Percentiles rank a stretch among this genome's conserved stretches.
Evolutionary conservation across 2,113 vertebrate species (phyloP).

Genomic region (Macquaria australasica): DNA sequence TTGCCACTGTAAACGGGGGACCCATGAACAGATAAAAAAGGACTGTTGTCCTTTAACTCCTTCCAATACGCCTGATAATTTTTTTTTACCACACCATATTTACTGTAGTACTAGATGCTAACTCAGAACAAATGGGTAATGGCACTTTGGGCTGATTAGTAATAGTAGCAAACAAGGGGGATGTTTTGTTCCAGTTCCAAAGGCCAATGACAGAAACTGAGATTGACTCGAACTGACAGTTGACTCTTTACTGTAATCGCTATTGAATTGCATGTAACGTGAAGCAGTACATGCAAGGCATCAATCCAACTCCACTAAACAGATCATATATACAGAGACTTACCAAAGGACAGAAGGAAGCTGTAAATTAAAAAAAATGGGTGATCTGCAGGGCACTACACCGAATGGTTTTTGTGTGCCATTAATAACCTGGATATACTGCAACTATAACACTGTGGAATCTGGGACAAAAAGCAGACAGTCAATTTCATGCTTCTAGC

Average conservation of each 20-base stretch:
- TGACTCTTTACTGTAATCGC: conserved; percentile 11
- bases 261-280: background rate
- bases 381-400: background rate
- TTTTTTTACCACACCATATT: conserved; percentile 18
- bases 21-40: background rate
- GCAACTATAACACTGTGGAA: conserved; percentile 36
- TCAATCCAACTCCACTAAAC: conserved; percentile 15
- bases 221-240: conserved; percentile 19
- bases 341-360: conserved; percentile 11
- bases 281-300: background rate
- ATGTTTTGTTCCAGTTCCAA: conserved; percentile 1
- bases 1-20: background rate
- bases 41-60: background rate
- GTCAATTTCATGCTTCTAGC: conserved; percentile 60
- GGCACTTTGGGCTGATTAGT: background rate
- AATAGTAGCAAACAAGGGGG: background rate
- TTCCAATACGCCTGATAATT: background rate
- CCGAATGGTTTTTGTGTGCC: conserved; percentile 3
- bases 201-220: background rate
- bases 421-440: conserved; percentile 8
- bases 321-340: background rate
- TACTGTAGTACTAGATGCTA: conserved; percentile 1
- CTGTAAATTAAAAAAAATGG: conserved; percentile 15
- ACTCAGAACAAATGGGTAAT: background rate
- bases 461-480: conserved; percentile 54